Evolutionary conservation across 92 coral and sea anemone species (phyloP), one percentile per base, ranked within the genome.

Genomic region (Zoanthus gigantus): DNA sequence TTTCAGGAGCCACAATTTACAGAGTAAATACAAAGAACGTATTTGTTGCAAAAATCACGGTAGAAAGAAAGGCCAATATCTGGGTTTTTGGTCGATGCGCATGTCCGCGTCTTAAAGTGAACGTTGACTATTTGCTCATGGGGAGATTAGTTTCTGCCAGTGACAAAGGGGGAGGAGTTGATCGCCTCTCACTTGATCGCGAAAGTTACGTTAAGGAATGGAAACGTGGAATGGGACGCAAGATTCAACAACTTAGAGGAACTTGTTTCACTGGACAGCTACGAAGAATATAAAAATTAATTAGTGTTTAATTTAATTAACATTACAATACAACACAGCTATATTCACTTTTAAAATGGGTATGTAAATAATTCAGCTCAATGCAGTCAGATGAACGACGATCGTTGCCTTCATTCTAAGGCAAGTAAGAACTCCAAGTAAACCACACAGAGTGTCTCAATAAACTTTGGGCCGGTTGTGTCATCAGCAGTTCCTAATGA

Each of bases 211-310:
- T 81, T 7, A 81, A 81, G 18, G 1, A 15, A 4, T 81, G 85
- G 85, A 81, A 66, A 66, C 85, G 85, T 7, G 85, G 85, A 81
- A 81, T 81, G 85, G 75, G 85, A 10, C 85, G 75, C n/a, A 81
- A 81, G 37, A 81, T 81, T 34, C 75, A 81, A 12, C 13, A 7
- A 30, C 18, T 81, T n/a, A 65, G 2, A 52, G 75, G 85, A 44
- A 45, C 44, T 0, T 81, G 85, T 14, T 6, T 28, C 30, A 52
- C 85, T 28, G 85, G 85, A n/a, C 57, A 65, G 29, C 75, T 73
- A 66, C 71, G 58, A 66, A 46, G 75, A 81, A 45, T 65, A 47
- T 67, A 63, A 81, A 12, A 32, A 16, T 17, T 16, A 0, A 10
- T 37, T 0, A 37, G 42, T 37, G 42, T 37, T 23, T 6, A 34